Percentiles rank a stretch among this genome's conserved stretches.
phyloP scores from a whole-genome alignment of 2,888 invertebrate genomes.

The Melanophora roralis region DNA sequence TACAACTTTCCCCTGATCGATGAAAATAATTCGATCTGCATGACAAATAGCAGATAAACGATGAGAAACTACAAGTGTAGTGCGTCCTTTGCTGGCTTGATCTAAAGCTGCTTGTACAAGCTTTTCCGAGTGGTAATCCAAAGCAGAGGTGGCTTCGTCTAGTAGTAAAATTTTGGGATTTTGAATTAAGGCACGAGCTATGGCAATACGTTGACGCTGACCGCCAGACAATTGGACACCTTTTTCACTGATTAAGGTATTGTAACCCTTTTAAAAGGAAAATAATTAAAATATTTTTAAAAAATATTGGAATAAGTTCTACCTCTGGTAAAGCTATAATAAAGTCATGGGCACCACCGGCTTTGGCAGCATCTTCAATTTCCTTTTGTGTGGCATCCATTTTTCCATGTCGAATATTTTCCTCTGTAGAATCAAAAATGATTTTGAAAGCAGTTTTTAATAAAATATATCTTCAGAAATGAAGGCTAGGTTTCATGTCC shows the following conservation, averaged over 20 bases:
- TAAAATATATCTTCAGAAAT: not conserved
- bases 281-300: not conserved
- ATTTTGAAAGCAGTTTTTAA: not conserved
- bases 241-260: slow-evolving; percentile 87
- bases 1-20: slow-evolving; percentile 84
- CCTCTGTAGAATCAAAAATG: slow-evolving; percentile 67
- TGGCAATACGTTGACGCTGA: slow-evolving; percentile 91
- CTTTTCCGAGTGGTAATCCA: slow-evolving; percentile 88
- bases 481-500: not conserved
- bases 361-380: slow-evolving; percentile 84
- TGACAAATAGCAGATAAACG: slow-evolving; percentile 84
- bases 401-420: slow-evolving; percentile 86
- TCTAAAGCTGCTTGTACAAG: slow-evolving; percentile 89
- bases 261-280: slow-evolving; percentile 80
- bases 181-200: slow-evolving; percentile 88
- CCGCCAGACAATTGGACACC: slow-evolving; percentile 90
- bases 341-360: slow-evolving; percentile 87
- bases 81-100: slow-evolving; percentile 85
- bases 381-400: slow-evolving; percentile 83
- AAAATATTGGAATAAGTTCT: slow-evolving; percentile 61
- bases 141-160: slow-evolving; percentile 91
- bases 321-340: slow-evolving; percentile 85
- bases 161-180: slow-evolving; percentile 86
- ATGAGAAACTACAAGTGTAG: slow-evolving; percentile 87
- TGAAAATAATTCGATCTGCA: slow-evolving; percentile 84